Evolutionary conservation across 2,888 invertebrate genomes (phyloP), one percentile per base, ranked within the genome.

Genomic region (Keiferia lycopersicella): DNA sequence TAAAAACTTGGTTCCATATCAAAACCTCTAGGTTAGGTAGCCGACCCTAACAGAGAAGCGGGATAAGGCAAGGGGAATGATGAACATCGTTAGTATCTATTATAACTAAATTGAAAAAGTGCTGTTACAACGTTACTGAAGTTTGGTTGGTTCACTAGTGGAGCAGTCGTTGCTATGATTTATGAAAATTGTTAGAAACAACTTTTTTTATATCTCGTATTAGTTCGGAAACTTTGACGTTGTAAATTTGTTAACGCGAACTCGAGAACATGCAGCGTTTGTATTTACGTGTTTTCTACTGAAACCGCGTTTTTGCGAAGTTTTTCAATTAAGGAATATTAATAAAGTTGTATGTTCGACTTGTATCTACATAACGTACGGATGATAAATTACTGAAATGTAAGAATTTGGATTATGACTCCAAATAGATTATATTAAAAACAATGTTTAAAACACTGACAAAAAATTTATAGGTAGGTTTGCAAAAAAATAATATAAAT

Each of bases 271-370:
- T 26, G n/a, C 26, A 56, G 30, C 26, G 26, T 14, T 26, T 7
- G 30, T 56, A 16, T 56, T 56, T 56, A 56, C 56, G 34, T 34
- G 26, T 56, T 30, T 62, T 39, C 56, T 11, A 41, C 41, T 63
- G 41, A 63, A 63, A 34, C 62, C 41, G 41, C 50, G 34, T 51
- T 61, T 61, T 50, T 14, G 22, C 51, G 34, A 56, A 56, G 56
- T 56, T 56, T 56, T 56, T 56, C 16, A 56, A 56, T 56, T 56
- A 34, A 56, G 30, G 30, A 56, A 34, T 34, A 56, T 56, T 34
- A 56, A 56, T 56, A 56, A 56, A 56, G 56, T 56, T 56, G 6
- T 10, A 34, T 34, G 8, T 53, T 53, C 16, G 8, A 34, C 26
- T 16, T 30, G n/a, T 34, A 16, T 6, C 56, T 18, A 45, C 34